Percentiles rank a stretch among this genome's conserved stretches.
Evolutionary conservation across 37 sponge, comb jelly and placozoan species (phyloP).

Genomic region (Chondrosia reniformis): DNA sequence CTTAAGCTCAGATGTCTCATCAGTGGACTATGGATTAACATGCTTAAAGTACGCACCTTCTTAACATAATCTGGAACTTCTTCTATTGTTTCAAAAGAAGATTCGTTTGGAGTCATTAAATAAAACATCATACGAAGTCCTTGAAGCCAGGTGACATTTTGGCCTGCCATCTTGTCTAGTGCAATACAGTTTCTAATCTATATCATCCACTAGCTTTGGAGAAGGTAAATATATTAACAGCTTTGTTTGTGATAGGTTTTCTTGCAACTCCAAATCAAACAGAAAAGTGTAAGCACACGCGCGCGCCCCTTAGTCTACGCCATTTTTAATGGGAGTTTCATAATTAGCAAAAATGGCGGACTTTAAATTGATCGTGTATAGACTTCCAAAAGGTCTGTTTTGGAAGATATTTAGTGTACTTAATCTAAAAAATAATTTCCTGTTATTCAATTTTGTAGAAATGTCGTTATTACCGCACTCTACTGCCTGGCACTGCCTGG

Average conservation of each 20-base stretch:
- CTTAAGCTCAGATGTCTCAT: no score
- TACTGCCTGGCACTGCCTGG: background rate
- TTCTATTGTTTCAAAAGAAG: slow-evolving; percentile 35
- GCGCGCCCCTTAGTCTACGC: no score
- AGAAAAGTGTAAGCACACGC: no score
- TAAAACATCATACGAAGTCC: slow-evolving; percentile 73
- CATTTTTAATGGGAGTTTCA: slow-evolving; percentile 15
- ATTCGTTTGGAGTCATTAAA: slow-evolving; percentile 60
- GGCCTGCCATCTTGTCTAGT: no score
- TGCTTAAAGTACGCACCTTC: slow-evolving; percentile 28
- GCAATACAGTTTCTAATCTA: no score
- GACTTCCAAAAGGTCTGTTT: background rate
- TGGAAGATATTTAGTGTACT: no score
- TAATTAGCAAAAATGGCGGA: background rate
- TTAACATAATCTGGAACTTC: slow-evolving; percentile 83
- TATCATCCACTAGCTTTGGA: no score
- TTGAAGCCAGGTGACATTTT: background rate
- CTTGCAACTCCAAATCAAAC: no score
- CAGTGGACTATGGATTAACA: no score
- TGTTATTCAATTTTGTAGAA: background rate
- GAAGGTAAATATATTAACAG: no score
- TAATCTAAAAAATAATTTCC: background rate
- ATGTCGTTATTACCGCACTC: background rate
- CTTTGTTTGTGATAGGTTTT: no score
- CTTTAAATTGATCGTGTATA: background rate